A percentile compares a stretch with the other conserved stretches of the same genome.
These are phyloP conservation scores for Phasia obesa DNA, from an alignment of 2,888 invertebrate genomes.

Conservation along the genomic window DNA sequence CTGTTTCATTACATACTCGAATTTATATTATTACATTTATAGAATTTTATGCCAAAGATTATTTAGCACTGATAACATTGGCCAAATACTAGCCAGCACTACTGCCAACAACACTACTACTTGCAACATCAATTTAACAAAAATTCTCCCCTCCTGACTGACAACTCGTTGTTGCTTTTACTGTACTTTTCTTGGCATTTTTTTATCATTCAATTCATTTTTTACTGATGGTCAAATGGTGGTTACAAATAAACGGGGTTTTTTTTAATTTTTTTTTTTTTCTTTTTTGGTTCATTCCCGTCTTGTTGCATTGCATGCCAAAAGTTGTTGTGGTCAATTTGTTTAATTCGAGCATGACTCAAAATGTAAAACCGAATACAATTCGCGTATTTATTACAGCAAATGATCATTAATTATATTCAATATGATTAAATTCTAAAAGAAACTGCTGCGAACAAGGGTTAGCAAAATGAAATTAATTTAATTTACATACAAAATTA, in stretches of 20 bases:
- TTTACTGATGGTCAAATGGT: constrained; percentile 72
- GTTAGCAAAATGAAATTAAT: constrained; percentile 38
- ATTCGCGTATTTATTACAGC: constrained; percentile 69
- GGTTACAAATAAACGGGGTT: constrained; percentile 52
- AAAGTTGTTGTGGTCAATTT: constrained; percentile 70
- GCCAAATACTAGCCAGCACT: constrained; percentile 72
- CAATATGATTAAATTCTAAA: constrained; percentile 59
- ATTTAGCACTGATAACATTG: constrained; percentile 80
- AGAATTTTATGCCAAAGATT: constrained; percentile 75
- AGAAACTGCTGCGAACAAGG: constrained; percentile 11
- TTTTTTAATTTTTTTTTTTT: not conserved
- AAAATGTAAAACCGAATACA: constrained; percentile 66
- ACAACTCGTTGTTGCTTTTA: not conserved
- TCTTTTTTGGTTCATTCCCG: too few species aligned
- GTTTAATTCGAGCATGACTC: constrained; percentile 70
- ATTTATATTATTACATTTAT: constrained; percentile 57
- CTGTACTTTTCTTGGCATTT: constrained; percentile 42
- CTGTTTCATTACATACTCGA: constrained; percentile 33
- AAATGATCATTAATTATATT: constrained; percentile 70
- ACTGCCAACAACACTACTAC: constrained; percentile 40
- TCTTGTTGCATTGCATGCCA: constrained; percentile 63
- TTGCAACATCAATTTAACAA: constrained; percentile 20
- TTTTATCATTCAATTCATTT: constrained; percentile 42
- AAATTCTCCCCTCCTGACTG: constrained; percentile 39
- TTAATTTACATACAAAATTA: constrained; percentile 49